Percentiles rank a stretch among this genome's conserved stretches.
Evolutionary conservation across 2,113 vertebrate species (phyloP).

Genomic region (Brachypteracias leptosomus): DNA sequence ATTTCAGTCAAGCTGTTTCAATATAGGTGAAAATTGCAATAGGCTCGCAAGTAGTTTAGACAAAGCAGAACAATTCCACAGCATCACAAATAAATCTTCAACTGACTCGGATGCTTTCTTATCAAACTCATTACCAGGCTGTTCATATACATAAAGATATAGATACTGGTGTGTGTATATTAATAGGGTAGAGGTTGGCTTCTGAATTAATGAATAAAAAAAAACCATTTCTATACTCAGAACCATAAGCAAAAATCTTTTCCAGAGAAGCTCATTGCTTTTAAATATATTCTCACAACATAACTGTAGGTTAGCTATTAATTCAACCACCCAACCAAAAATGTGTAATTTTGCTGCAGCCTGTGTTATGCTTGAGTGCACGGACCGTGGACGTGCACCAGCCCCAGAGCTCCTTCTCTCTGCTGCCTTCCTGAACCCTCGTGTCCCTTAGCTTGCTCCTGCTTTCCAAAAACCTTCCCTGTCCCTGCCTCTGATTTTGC

Average conservation of each 20-base stretch:
- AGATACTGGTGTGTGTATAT: background rate
- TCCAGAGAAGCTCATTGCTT: background rate
- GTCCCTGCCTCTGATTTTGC: background rate
- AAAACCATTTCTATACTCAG: background rate
- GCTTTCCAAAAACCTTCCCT: background rate
- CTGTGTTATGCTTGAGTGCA: background rate
- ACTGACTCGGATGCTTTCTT: background rate
- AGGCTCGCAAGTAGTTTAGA: background rate
- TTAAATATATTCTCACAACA: background rate
- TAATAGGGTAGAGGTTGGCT: background rate
- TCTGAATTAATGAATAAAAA: background rate
- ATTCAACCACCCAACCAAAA: background rate
- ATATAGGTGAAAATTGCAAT: background rate
- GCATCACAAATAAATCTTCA: background rate
- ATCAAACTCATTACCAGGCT: background rate
- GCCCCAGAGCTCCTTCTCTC: background rate
- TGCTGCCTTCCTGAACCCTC: background rate
- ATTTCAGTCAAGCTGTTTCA: constrained; percentile 32
- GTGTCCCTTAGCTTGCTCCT: background rate
- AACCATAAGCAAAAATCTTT: background rate
- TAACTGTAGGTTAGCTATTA: background rate
- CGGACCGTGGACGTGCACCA: accelerated
- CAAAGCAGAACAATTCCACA: background rate
- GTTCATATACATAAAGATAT: background rate
- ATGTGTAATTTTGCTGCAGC: background rate